phyloP scores from a whole-genome alignment of 1,140 invertebrate species.

The Scaptomyza graminum region DNA sequence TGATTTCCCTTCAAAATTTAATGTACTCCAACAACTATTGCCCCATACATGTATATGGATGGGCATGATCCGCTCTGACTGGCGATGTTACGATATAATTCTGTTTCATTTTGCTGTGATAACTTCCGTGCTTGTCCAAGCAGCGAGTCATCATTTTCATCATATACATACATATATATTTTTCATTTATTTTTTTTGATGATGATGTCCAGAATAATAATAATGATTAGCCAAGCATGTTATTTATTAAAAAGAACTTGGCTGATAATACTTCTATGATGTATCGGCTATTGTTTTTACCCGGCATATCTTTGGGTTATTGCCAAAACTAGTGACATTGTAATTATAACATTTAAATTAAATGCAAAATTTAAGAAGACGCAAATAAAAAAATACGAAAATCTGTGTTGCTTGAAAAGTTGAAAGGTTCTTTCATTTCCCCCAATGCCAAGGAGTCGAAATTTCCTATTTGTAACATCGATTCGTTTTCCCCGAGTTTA shows the following conservation, averaged over 20 bases:
- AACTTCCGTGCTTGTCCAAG: conserved; percentile 45
- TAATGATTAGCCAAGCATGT: conserved; percentile 42
- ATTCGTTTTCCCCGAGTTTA: too few relatives aligned
- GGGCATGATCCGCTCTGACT: not conserved
- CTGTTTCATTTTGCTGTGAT: conserved; percentile 57
- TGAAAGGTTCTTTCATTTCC: too few relatives aligned
- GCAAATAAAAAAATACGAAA: conserved; percentile 9
- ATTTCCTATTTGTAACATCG: too few relatives aligned
- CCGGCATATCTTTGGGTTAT: conserved; percentile 22
- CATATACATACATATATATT: conserved; percentile 13
- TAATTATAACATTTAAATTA: conserved; percentile 27
- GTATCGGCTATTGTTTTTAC: conserved; percentile 13
- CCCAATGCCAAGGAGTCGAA: too few relatives aligned
- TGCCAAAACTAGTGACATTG: conserved; percentile 25
- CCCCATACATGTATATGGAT: not conserved
- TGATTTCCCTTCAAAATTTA: conserved; percentile 17
- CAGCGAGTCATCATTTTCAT: conserved; percentile 26
- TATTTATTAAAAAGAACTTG: conserved; percentile 44
- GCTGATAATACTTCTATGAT: conserved; percentile 7
- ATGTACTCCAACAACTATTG: not conserved
- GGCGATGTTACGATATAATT: conserved; percentile 12
- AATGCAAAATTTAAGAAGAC: conserved; percentile 8
- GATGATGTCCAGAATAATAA: not conserved
- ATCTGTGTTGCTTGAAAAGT: not conserved
- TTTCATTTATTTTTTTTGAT: conserved; percentile 12